Percentiles rank a stretch among this genome's conserved stretches.
Conservation (phyloP, 2,113 vertebrate species). For the Colaptes auratus region DNA sequence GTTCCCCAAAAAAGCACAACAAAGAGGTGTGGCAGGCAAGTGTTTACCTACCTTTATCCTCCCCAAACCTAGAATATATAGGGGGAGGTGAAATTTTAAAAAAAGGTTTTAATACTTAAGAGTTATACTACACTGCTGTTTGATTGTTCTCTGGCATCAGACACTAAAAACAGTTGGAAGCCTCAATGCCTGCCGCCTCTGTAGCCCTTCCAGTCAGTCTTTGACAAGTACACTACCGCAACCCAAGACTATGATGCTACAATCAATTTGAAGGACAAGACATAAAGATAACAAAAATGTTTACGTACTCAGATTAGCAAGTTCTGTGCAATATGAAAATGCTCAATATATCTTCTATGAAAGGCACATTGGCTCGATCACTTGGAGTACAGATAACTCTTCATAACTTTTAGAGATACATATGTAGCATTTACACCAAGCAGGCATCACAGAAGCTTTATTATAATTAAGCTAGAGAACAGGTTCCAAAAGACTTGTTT, state of each 20-base stretch:
- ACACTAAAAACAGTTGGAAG: background rate
- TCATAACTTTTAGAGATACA: fast-evolving
- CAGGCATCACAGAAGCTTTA: background rate
- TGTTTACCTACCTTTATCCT: background rate
- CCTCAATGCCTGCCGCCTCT: background rate
- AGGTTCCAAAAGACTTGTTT: background rate
- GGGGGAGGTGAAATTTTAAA: background rate
- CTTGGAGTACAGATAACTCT: background rate
- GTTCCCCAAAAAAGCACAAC: background rate
- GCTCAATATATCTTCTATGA: background rate
- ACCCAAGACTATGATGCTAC: background rate
- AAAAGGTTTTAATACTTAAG: background rate
- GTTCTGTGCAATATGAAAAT: background rate
- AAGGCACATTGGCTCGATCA: background rate
- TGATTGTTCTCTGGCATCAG: background rate
- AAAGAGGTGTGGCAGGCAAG: background rate
- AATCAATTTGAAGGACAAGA: background rate
- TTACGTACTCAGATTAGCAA: background rate
- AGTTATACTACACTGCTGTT: background rate
- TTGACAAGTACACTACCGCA: background rate
- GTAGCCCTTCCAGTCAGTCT: background rate
- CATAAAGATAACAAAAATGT: background rate
- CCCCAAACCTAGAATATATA: background rate
- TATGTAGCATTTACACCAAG: background rate
- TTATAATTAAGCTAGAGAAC: background rate